These are phyloP conservation scores for Muntiacus muntjak DNA, from an alignment of 2,113 vertebrate genomes.

Conservation along the genomic window DNA sequence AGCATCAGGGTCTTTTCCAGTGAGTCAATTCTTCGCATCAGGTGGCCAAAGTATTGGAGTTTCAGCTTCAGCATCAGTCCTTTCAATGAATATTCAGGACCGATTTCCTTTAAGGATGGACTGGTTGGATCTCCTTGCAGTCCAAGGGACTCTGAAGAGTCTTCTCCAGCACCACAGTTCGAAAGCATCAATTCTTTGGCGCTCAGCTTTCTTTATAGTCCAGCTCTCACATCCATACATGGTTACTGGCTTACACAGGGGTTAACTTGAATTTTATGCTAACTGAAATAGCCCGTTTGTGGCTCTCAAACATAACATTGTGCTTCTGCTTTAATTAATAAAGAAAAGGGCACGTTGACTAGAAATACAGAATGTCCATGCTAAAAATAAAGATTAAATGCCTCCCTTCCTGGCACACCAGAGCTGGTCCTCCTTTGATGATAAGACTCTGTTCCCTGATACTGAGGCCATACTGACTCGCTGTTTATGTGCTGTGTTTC, in stretches of 20 bases:
- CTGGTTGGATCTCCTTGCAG: neutral
- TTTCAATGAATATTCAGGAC: neutral
- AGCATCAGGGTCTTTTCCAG: neutral
- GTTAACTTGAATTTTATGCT: neutral
- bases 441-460: neutral
- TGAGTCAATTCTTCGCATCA: neutral
- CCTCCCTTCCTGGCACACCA: neutral
- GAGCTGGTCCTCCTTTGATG: neutral
- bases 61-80: neutral
- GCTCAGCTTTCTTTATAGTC: neutral
- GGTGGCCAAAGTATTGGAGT: neutral
- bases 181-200: neutral
- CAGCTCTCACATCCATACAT: neutral
- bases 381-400: neutral
- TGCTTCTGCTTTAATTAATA: neutral
- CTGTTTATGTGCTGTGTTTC: neutral
- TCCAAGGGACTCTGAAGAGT: neutral
- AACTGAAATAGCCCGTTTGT: neutral
- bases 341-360: neutral
- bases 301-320: neutral
- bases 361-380: neutral
- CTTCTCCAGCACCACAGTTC: neutral
- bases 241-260: neutral
- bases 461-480: neutral
- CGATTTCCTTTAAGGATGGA: neutral